These are phyloP conservation scores for Cataglyphis cursor DNA, from an alignment of 2,888 invertebrate species.

Conservation along the genomic window DNA sequence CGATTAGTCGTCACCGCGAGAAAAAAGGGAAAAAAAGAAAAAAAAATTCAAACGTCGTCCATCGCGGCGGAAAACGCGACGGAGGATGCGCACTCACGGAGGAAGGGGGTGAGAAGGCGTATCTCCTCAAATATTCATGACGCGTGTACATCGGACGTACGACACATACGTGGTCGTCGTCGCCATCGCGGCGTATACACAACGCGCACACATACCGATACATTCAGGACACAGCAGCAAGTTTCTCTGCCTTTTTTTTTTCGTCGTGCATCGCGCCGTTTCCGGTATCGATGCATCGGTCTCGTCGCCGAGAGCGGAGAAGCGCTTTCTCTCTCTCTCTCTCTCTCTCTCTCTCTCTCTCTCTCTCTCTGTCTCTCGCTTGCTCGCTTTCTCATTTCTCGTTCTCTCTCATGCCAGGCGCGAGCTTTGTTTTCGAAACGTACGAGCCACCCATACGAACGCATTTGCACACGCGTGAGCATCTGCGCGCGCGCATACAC, in stretches of 20 bases:
- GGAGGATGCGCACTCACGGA: conserved; percentile 44
- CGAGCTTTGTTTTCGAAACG: conserved; percentile 80
- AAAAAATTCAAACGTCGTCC: conserved; percentile 62
- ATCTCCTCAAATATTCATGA: conserved; percentile 76
- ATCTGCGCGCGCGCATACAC: background rate
- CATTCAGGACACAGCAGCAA: conserved; percentile 58
- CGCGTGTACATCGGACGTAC: conserved; percentile 56
- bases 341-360: background rate
- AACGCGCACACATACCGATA: conserved; percentile 16
- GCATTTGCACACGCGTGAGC: conserved; percentile 37
- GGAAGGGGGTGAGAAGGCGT: conserved; percentile 65
- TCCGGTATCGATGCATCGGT: conserved; percentile 83
- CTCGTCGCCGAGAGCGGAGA: conserved; percentile 71
- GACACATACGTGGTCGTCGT: conserved; percentile 4
- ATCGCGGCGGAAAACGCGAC: conserved; percentile 48
- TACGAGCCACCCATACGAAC: conserved; percentile 31
- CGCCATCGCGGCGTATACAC: conserved; percentile 7
- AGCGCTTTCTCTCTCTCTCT: conserved; percentile 42
- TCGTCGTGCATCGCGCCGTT: conserved; percentile 74
- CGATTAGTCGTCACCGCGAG: conserved; percentile 12
- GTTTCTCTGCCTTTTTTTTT: conserved; percentile 70
- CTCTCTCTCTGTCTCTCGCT: too few relatives aligned
- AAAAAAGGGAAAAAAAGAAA: conserved; percentile 15
- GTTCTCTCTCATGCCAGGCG: conserved; percentile 74
- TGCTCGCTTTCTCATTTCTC: background rate